A percentile compares a stretch with the other conserved stretches of the same genome.
phyloP scores from a whole-genome alignment of 1,140 invertebrate genomes.

The Lysiphlebus fabarum region DNA sequence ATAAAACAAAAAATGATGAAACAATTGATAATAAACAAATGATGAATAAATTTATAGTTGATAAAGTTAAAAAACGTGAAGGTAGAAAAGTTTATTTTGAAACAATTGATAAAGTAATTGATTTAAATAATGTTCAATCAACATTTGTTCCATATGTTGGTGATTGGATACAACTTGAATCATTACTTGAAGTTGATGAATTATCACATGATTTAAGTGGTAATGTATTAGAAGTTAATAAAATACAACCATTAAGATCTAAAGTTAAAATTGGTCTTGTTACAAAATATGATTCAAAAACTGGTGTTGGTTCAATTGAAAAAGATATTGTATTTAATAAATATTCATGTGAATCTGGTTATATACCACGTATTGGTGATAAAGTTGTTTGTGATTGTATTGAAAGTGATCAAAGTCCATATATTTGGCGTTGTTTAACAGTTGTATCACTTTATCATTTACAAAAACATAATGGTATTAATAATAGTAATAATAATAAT shows the following conservation, averaged over 20 bases:
- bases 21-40: constrained; percentile 33
- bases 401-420: constrained; percentile 64
- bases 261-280: constrained; percentile 55
- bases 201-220: constrained; percentile 51
- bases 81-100: constrained; percentile 55
- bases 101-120: constrained; percentile 53
- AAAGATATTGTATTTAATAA: constrained; percentile 59
- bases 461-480: constrained; percentile 18
- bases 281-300: constrained; percentile 53
- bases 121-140: constrained; percentile 56
- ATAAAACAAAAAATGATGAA: neutral
- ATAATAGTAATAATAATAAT: too few relatives aligned
- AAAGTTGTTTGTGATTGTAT: constrained; percentile 62
- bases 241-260: constrained; percentile 57
- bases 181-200: constrained; percentile 57
- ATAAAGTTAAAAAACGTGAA: constrained; percentile 54
- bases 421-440: constrained; percentile 62
- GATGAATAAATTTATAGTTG: constrained; percentile 54
- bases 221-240: constrained; percentile 59
- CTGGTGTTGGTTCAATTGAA: constrained; percentile 54
- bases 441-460: constrained; percentile 41
- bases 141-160: constrained; percentile 59
- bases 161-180: constrained; percentile 64
- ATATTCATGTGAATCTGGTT: constrained; percentile 53
- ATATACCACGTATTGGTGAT: constrained; percentile 57